Evolutionary conservation across 2,888 invertebrate genomes (phyloP).

Genomic region (Polydrusus tereticollis): DNA sequence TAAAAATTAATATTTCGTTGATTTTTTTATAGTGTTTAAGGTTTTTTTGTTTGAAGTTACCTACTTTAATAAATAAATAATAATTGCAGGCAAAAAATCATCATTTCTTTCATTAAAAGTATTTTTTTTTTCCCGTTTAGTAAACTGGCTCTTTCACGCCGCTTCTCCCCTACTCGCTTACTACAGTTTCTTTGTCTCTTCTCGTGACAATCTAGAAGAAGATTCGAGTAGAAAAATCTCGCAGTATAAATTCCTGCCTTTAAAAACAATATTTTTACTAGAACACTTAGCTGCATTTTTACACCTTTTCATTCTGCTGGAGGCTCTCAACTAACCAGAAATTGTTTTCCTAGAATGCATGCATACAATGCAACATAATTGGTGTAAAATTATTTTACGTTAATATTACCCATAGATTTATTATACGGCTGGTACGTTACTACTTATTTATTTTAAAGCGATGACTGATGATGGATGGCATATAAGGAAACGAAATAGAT

Average conservation of each 20-base stretch:
- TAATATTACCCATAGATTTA: slow-evolving; percentile 19
- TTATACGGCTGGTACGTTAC: neutral
- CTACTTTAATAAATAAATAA: too few relatives aligned
- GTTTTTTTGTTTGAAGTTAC: too few relatives aligned
- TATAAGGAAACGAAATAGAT: neutral
- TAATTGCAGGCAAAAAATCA: too few relatives aligned
- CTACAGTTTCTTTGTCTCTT: neutral
- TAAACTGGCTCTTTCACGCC: too few relatives aligned
- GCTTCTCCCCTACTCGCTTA: too few relatives aligned
- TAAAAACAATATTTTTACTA: neutral
- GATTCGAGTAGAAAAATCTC: neutral
- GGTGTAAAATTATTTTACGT: slow-evolving; percentile 26
- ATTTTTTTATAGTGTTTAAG: too few relatives aligned
- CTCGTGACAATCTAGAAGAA: neutral
- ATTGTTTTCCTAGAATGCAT: slow-evolving; percentile 22
- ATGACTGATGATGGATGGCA: neutral
- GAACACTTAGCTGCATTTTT: neutral
- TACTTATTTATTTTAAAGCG: slow-evolving; percentile 1
- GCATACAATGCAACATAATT: slow-evolving; percentile 10
- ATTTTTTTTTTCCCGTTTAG: too few relatives aligned
- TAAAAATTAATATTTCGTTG: too few relatives aligned
- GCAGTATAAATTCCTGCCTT: neutral
- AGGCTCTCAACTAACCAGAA: neutral
- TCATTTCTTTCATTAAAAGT: too few relatives aligned
- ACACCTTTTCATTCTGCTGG: neutral